These are phyloP conservation scores for Sylvicapra grimmia DNA, from an alignment of 2,113 vertebrate genomes.

Conservation along the genomic window DNA sequence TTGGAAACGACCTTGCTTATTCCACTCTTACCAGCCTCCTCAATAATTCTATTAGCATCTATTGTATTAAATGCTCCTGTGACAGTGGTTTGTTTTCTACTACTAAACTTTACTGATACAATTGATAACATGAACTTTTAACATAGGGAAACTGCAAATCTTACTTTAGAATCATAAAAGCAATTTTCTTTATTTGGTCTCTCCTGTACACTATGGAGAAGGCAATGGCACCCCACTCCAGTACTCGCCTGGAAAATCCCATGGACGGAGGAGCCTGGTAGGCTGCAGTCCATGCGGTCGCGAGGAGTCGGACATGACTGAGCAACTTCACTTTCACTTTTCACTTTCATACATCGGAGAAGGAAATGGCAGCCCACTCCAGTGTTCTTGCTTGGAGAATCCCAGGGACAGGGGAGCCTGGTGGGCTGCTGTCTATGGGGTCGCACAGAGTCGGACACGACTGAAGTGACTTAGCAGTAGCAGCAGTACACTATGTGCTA, in stretches of 20 bases:
- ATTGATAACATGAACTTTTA: background rate
- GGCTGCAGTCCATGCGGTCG: no score
- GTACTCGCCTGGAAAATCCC: no score
- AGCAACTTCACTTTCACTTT: no score
- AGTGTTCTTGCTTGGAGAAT: no score
- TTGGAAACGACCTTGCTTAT: background rate
- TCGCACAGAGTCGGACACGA: no score
- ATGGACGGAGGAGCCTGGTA: no score
- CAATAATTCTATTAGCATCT: background rate
- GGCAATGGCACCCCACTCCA: no score
- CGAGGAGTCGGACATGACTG: no score
- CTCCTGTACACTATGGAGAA: background rate
- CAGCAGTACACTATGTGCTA: background rate
- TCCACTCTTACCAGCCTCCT: background rate
- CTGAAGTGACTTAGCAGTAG: background rate
- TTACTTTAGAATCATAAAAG: conserved; percentile 7
- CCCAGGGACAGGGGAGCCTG: no score
- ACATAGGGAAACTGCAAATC: background rate
- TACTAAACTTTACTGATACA: background rate
- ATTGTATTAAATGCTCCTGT: background rate
- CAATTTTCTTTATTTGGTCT: background rate
- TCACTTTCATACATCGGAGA: no score
- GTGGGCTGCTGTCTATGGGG: no score
- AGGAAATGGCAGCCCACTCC: no score
- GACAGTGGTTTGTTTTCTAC: background rate